Evolutionary conservation across 2,888 invertebrate genomes (phyloP), one percentile per base, ranked within the genome.

Genomic region (Entomobrya proxima): DNA sequence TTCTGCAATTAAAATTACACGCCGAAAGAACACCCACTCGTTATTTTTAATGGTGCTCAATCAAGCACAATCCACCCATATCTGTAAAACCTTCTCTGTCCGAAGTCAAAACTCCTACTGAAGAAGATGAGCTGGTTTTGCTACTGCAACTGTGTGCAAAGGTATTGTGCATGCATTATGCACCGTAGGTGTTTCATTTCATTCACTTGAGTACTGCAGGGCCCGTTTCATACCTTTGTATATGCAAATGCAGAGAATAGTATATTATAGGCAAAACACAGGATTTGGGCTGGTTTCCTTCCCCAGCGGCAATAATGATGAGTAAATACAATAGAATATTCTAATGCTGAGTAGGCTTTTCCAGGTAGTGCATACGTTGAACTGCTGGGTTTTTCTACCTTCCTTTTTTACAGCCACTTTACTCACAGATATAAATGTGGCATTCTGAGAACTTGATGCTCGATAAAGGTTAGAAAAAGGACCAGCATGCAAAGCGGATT

Each of bases 81-180:
- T 1, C 13, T 9, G 18, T 52, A 55, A 67, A 37, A 44, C 15
- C 40, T 44, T 61, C 13, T 27, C 50, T 35, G 7, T 74, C 61
- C 52, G 75, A 74, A 74, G 78, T 61, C 83, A 27, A 85, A 85
- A 85, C 55, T 30, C 67, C 44, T 64, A 85, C 85, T 85, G 72
- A 72, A 85, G 72, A 72, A 79, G 61, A 52, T 44, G 27, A n/a
- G n/a, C n/a, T n/a, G n/a, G n/a, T 35, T 72, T 47, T 55, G 3
- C 18, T 44, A 30, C n/a, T 72, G 47, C 44, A 47, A 32, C 35
- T 32, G 6, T 18, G n/a, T n/a, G n/a, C n/a, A n/a, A n/a, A n/a
- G n/a, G n/a, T n/a, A n/a, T n/a, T n/a, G n/a, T n/a, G n/a, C n/a
- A n/a, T n/a, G n/a, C 21, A 37, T 77, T 37, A 37, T 37, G 67